Base-by-base conservation (phyloP, 1,140 invertebrate species). In the Hetaerina americana region DNA sequence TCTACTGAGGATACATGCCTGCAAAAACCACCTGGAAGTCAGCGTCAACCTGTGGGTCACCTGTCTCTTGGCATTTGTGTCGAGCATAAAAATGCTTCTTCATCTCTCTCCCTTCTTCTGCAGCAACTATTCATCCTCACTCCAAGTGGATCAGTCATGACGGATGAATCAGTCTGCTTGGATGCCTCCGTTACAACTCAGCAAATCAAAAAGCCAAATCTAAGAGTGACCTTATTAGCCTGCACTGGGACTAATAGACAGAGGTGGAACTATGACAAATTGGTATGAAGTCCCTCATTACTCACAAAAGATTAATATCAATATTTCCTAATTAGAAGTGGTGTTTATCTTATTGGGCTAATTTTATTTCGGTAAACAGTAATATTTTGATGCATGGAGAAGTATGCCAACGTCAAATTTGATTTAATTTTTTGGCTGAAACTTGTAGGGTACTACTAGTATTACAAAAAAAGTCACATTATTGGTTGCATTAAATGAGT, bases 121-220 rank as follows among this genome's bases (percentile, higher is more conserved):
- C 85, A 86, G 74, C 90, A 93, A 78, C 87, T 91, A 82, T 93
- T 92, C 78, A 87, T 93, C 2, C 88, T 91, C 77, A 88, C 86
- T 0, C 81, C 85, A 66, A 84, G 85, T 68, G 89, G 89, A 0
- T 82, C 82, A 27, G 78, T 90, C 70, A 89, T 89, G 86, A 89
- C 87, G 0, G 89, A 92, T 75, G 90, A 92, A 76, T 88, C 86
- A 5, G 82, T 91, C 3, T 92, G 90, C 77, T 79, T 92, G 29
- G 89, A 91, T 77, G 85, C 40, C 15, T 57, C 40, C 2, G 15
- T 57, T 18, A 18, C 40, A 57, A 18, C 40, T 5, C 40, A 57
- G 40, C 40, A 57, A 12, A 57, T 57, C 22, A 18, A 12, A 12
- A 12, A 57, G 15, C 40, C 3, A 12, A 57, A 57, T 18, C 22